phyloP scores from a whole-genome alignment of 2,113 vertebrate genomes.

The Vulpes ferrilata region DNA sequence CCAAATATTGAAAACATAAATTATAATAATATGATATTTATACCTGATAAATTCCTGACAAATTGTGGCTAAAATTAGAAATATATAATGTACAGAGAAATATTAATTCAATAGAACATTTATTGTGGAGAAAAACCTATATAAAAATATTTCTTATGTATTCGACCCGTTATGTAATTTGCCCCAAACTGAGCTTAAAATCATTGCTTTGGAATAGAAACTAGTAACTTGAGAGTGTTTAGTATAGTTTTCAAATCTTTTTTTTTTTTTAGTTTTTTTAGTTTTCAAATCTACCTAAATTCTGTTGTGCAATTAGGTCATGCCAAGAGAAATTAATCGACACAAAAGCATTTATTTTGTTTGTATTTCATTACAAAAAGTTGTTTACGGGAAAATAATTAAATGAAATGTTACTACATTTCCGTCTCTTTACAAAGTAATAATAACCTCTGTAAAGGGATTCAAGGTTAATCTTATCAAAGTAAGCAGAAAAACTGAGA shows the following conservation, averaged over 20 bases:
- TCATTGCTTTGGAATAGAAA: neutral
- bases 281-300: neutral
- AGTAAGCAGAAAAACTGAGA: neutral
- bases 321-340: neutral
- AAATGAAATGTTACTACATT: neutral
- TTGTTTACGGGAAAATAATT: neutral
- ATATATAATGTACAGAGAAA: neutral
- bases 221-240: neutral
- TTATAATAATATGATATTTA: constrained; percentile 22
- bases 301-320: neutral
- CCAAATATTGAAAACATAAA: constrained; percentile 61
- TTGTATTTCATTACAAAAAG: neutral
- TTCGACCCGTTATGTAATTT: neutral
- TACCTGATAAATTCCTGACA: neutral
- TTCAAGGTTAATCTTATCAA: neutral
- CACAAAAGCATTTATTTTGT: neutral
- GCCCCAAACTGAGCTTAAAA: neutral
- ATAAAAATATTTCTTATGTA: neutral
- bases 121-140: neutral
- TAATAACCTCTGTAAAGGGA: neutral
- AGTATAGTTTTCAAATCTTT: neutral
- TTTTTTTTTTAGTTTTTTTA: neutral
- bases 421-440: neutral
- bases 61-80: neutral
- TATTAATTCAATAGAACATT: neutral